phyloP scores from a whole-genome alignment of 1,140 invertebrate species.

The Dreissena rostriformis region DNA sequence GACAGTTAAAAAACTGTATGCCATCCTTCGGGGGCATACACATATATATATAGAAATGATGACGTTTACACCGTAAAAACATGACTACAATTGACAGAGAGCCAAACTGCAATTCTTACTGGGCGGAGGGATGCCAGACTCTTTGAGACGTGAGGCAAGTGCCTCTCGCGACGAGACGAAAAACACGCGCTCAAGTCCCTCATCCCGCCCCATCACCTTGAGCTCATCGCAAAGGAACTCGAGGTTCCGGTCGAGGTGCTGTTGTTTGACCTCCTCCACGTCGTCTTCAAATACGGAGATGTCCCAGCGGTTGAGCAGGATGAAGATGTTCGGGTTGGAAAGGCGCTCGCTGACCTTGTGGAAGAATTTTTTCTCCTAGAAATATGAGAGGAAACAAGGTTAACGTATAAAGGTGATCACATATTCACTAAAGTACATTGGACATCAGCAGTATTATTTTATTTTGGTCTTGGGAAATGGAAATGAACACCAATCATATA shows the following conservation, averaged over 20 bases:
- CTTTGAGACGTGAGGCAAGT: constrained; percentile 82
- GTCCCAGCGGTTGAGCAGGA: constrained; percentile 99
- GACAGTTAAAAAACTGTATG: no score
- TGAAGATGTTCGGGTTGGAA: constrained; percentile 99
- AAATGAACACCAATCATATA: no score
- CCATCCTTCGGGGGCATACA: no score
- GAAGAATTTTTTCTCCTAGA: constrained; percentile 99
- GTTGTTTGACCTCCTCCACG: constrained; percentile 93
- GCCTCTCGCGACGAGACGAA: constrained; percentile 99
- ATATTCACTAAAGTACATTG: no score
- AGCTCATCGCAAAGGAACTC: constrained; percentile 97
- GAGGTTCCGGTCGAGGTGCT: constrained; percentile 96
- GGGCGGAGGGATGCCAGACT: constrained; percentile 78
- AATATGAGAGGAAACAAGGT: no score
- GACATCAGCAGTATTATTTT: no score
- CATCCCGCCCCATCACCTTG: constrained; percentile 90
- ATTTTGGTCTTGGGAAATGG: no score
- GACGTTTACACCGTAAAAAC: no score
- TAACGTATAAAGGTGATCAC: no score
- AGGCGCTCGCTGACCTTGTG: constrained; percentile 98
- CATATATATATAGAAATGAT: no score
- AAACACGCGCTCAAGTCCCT: constrained; percentile 97
- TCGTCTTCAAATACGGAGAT: constrained; percentile 96
- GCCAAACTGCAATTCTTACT: constrained; percentile 65
- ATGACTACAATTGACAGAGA: no score